Evolutionary conservation across 2,888 invertebrate species (phyloP).

Genomic region (Yponomeuta malinellus): DNA sequence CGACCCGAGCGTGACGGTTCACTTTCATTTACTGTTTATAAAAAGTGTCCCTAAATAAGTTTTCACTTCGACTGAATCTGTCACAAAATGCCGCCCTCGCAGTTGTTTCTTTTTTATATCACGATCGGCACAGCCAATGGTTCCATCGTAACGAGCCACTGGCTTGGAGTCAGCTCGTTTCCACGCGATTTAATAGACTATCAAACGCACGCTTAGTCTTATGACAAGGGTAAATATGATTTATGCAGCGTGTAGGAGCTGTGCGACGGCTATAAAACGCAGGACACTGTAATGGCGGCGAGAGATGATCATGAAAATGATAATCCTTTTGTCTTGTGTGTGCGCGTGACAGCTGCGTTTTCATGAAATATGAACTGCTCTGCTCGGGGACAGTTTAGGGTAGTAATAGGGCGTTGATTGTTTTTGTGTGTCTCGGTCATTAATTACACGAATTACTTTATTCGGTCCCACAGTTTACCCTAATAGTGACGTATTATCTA

Average conservation of each 20-base stretch:
- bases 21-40: no score
- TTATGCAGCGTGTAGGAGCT: slow-evolving; percentile 31
- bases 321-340: slow-evolving; percentile 13
- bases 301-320: slow-evolving; percentile 14
- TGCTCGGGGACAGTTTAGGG: not conserved
- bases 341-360: not conserved
- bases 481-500: not conserved
- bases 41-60: no score
- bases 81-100: not conserved
- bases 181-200: slow-evolving; percentile 40
- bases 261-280: slow-evolving; percentile 36
- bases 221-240: slow-evolving; percentile 24
- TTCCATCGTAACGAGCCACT: not conserved
- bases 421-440: not conserved
- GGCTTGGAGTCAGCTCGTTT: slow-evolving; percentile 25
- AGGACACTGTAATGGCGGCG: slow-evolving; percentile 30
- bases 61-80: not conserved
- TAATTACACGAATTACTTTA: not conserved
- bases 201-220: slow-evolving; percentile 36
- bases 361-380: slow-evolving; percentile 5
- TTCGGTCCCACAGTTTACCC: not conserved
- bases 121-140: not conserved
- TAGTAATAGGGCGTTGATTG: not conserved
- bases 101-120: not conserved
- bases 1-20: no score